phyloP scores from a whole-genome alignment of 2,113 vertebrate genomes.

The Gnathonemus longibarbis region DNA sequence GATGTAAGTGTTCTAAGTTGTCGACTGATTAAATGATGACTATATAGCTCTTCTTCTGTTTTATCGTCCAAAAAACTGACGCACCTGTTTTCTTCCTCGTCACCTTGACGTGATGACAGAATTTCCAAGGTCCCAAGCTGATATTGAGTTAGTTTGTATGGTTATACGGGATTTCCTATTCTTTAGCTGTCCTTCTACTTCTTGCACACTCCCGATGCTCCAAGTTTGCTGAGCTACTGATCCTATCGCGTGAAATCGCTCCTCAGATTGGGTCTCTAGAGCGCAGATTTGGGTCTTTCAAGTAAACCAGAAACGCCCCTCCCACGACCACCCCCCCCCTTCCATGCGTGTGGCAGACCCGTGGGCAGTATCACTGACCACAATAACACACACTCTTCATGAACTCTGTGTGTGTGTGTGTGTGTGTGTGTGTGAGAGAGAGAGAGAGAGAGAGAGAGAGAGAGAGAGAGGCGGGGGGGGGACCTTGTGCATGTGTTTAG shows the following conservation, averaged over 20 bases:
- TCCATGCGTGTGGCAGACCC: slow-evolving; percentile 63
- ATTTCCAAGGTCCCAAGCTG: background rate
- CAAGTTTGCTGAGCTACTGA: slow-evolving; percentile 42
- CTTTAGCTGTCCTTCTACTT: slow-evolving; percentile 8
- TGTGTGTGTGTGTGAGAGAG: background rate
- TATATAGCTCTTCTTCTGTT: background rate
- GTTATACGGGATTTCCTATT: background rate
- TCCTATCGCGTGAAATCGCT: slow-evolving; percentile 42
- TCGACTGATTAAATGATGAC: background rate
- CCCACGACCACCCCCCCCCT: slow-evolving; percentile 26
- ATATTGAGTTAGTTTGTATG: background rate
- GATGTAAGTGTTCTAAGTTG: background rate
- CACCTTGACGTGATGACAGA: background rate
- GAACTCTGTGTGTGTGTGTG: background rate
- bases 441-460: background rate
- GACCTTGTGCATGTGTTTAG: background rate
- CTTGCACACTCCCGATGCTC: slow-evolving; percentile 27
- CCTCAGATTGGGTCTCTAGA: slow-evolving; percentile 42
- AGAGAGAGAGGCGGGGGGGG: no score
- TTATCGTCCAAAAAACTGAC: background rate
- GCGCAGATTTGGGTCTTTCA: slow-evolving; percentile 41
- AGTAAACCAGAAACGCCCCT: slow-evolving; percentile 45
- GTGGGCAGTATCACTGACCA: slow-evolving; percentile 50
- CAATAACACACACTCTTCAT: slow-evolving; percentile 22
- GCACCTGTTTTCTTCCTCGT: slow-evolving; percentile 13